A percentile compares a stretch with the other conserved stretches of the same genome.
phyloP scores from a whole-genome alignment of 2,113 vertebrate genomes.

The Bubo blakistoni region DNA sequence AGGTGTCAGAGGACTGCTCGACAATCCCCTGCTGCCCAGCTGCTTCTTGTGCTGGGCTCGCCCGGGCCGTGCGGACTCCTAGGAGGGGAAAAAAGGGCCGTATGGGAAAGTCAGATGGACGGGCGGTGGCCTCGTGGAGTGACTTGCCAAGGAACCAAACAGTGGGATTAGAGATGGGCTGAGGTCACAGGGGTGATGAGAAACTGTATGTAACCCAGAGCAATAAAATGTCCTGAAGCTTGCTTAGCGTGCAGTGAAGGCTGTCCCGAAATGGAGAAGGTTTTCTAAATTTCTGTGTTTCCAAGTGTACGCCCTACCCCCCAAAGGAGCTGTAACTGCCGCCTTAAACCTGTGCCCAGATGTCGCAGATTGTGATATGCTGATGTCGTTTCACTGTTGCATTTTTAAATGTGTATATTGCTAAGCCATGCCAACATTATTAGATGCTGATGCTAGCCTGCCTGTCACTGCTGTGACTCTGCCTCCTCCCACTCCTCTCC shows the following conservation, averaged over 20 bases:
- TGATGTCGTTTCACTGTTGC: fast-evolving
- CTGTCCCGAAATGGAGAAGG: background rate
- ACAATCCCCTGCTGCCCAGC: background rate
- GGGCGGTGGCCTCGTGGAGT: background rate
- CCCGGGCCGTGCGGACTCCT: background rate
- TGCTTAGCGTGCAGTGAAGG: fast-evolving
- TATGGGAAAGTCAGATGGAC: background rate
- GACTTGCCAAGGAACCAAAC: background rate
- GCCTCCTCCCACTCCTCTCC: background rate
- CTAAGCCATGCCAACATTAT: fast-evolving
- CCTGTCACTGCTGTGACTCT: background rate
- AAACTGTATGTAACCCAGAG: background rate
- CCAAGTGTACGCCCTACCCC: background rate
- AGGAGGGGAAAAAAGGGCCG: background rate
- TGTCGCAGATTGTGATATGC: fast-evolving
- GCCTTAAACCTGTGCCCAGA: background rate
- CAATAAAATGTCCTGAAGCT: background rate
- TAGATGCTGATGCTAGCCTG: background rate
- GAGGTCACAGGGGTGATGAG: background rate
- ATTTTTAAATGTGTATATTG: fast-evolving
- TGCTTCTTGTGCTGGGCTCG: background rate
- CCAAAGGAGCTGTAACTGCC: background rate
- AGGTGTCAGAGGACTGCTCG: background rate
- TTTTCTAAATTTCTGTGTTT: background rate
- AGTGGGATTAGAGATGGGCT: background rate